A percentile compares a stretch with the other conserved stretches of the same genome.
Evolutionary conservation across 2,888 invertebrate species (phyloP).

Genomic region (Hyalella azteca): DNA sequence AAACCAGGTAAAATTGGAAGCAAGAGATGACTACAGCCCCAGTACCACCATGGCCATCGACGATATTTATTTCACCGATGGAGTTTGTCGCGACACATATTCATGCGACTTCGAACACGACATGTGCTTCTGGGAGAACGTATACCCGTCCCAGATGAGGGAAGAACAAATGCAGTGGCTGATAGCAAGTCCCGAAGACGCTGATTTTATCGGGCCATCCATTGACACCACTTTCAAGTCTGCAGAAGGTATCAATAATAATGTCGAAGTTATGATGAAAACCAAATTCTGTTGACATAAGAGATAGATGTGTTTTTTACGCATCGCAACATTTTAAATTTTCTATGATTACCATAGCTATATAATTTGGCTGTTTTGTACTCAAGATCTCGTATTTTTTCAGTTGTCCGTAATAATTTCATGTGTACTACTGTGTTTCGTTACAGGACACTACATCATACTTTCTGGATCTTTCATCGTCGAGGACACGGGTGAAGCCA

Average conservation of each 20-base stretch:
- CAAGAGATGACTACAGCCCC: not conserved
- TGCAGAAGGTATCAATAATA: conserved; percentile 40
- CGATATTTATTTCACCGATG: conserved; percentile 42
- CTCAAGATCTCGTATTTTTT: too few relatives aligned
- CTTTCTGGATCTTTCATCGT: conserved; percentile 38
- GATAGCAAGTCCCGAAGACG: conserved; percentile 38
- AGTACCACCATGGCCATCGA: conserved; percentile 40
- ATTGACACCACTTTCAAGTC: conserved; percentile 31
- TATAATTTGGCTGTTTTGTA: too few relatives aligned
- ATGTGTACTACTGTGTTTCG: not conserved
- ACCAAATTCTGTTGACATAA: too few relatives aligned
- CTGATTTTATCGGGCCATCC: conserved; percentile 37
- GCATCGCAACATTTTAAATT: too few relatives aligned
- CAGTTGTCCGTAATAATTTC: too few relatives aligned
- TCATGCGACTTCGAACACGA: conserved; percentile 51
- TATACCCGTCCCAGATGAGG: not conserved
- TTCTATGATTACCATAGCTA: too few relatives aligned
- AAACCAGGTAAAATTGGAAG: not conserved
- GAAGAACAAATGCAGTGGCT: conserved; percentile 42
- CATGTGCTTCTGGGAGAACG: conserved; percentile 44
- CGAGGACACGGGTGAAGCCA: conserved; percentile 34
- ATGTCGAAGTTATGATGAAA: too few relatives aligned
- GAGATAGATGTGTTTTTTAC: too few relatives aligned
- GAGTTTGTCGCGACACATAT: not conserved
- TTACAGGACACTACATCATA: conserved; percentile 45